Conservation (phyloP, 2,113 vertebrate genomes). For the Crotophaga sulcirostris region DNA sequence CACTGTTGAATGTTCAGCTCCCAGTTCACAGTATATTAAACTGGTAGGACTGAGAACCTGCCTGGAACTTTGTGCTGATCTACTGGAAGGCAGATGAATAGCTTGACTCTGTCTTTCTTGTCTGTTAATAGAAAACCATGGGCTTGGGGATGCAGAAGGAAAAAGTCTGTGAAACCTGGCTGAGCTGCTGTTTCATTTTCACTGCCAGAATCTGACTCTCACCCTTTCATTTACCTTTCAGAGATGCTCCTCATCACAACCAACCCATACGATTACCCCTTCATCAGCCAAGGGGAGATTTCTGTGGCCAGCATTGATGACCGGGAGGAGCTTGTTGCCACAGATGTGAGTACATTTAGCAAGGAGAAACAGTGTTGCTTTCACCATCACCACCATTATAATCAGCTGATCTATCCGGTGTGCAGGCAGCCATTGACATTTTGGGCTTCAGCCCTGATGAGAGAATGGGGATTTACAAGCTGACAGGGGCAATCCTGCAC, state of each 20-base stretch:
- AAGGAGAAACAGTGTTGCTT: not conserved
- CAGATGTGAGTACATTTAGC: conserved; percentile 66
- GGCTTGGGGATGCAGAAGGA: not conserved
- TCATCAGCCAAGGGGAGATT: conserved; percentile 82
- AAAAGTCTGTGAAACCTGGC: not conserved
- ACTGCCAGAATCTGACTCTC: not conserved
- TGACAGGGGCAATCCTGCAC: conserved; percentile 76
- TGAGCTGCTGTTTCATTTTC: not conserved
- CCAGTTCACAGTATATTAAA: not conserved
- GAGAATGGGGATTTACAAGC: conserved; percentile 75
- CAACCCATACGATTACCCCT: conserved; percentile 76
- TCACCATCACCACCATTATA: not conserved
- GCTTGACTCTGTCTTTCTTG: not conserved
- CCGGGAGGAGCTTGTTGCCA: conserved; percentile 76
- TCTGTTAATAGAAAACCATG: not conserved
- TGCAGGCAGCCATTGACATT: conserved; percentile 75
- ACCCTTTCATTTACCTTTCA: conserved; percentile 40
- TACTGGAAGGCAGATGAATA: not conserved
- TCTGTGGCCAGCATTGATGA: conserved; percentile 78
- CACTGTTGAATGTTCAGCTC: not conserved
- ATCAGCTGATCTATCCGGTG: not conserved
- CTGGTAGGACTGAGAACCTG: not conserved
- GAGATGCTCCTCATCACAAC: conserved; percentile 77
- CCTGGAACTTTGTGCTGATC: not conserved
- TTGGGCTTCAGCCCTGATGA: conserved; percentile 77